A percentile compares a stretch with the other conserved stretches of the same genome.
Conservation (phyloP, 2,113 vertebrate species). For the Apistogramma diplotaenia region DNA sequence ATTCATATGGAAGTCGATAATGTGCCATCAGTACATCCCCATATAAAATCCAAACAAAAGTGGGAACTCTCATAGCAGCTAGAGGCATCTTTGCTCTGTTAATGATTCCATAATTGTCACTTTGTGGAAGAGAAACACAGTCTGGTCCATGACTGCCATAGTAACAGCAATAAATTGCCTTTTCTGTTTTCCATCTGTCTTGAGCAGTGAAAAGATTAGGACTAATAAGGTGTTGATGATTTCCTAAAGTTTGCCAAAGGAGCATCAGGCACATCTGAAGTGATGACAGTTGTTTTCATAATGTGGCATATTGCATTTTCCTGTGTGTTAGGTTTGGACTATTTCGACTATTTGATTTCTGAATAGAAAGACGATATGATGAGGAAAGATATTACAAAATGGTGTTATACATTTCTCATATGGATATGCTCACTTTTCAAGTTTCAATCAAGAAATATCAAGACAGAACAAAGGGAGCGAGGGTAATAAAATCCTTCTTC, state of each 20-base stretch:
- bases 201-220: neutral
- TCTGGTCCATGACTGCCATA: neutral
- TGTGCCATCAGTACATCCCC: neutral
- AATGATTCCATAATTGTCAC: neutral
- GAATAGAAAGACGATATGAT: neutral
- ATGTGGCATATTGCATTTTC: neutral
- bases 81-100: neutral
- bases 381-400: neutral
- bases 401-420: neutral
- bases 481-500: neutral
- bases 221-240: neutral
- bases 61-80: neutral
- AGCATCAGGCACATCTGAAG: neutral
- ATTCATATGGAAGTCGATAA: neutral
- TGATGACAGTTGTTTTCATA: neutral
- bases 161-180: neutral
- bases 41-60: neutral
- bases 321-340: neutral
- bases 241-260: neutral
- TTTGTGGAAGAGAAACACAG: neutral
- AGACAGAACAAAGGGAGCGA: neutral
- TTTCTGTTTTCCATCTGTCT: neutral
- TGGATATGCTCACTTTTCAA: neutral
- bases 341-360: neutral
- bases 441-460: neutral